Evolutionary conservation across 2,113 vertebrate species (phyloP).

Genomic region (Coturnix japonica): DNA sequence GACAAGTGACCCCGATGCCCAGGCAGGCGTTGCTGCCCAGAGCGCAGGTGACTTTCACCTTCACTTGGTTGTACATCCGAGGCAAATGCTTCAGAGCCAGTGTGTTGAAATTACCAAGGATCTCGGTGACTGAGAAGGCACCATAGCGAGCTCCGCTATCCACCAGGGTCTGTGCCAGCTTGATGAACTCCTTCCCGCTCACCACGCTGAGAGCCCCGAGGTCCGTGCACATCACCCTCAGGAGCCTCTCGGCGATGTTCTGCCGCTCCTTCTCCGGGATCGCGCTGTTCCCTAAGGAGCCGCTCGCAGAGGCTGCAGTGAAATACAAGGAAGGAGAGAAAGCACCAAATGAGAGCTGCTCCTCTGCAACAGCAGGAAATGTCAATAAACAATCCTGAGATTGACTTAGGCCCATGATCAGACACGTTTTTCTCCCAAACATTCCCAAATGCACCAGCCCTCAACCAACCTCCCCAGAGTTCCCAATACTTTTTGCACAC

Average conservation of each 20-base stretch:
- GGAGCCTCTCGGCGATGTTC: constrained; percentile 93
- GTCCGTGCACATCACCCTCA: constrained; percentile 95
- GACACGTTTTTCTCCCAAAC: background rate
- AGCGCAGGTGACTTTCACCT: constrained; percentile 98
- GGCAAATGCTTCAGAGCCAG: constrained; percentile 95
- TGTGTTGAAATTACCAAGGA: constrained; percentile 93
- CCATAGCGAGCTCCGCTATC: constrained; percentile 95
- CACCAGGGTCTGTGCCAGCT: constrained; percentile 94
- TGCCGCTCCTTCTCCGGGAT: constrained; percentile 97
- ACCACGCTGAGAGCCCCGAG: constrained; percentile 90
- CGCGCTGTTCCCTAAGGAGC: constrained; percentile 78
- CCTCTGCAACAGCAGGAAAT: background rate
- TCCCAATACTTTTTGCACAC: background rate
- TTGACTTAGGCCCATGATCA: background rate
- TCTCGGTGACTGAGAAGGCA: constrained; percentile 93
- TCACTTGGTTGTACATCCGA: constrained; percentile 99
- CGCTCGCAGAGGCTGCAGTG: constrained; percentile 69
- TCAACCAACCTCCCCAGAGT: background rate
- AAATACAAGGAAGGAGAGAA: background rate
- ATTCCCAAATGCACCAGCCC: background rate
- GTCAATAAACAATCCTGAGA: background rate
- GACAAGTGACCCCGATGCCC: constrained; percentile 95
- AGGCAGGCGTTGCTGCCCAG: constrained; percentile 93
- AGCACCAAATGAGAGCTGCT: background rate
- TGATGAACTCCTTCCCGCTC: constrained; percentile 95